Evolutionary conservation across 53 echinoderm and acorn worm species (phyloP), one percentile per base, ranked within the genome.

Genomic region (Glandiceps talaboti): DNA sequence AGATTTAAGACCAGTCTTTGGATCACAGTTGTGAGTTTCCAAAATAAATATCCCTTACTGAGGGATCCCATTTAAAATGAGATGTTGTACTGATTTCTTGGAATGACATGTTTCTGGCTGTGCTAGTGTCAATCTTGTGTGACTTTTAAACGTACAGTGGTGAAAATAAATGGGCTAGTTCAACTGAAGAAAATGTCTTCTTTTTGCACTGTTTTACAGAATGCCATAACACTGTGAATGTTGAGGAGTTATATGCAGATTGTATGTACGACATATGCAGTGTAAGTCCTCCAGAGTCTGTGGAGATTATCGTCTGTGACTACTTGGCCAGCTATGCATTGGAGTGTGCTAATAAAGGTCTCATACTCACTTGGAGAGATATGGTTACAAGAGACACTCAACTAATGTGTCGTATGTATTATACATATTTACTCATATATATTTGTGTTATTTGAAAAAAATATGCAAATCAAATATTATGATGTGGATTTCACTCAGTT

Each of bases 251-350:
- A 25, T 78, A 31, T 26, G 79, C 31, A 31, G 79, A 78, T 12
- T 78, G 79, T 31, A 78, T 31, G 32, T 78, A 78, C 28, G 79
- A 78, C 32, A 32, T 78, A 0, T 78, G 79, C 20, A 45, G 64
- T 20, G 20, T 6, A 12, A 20, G 20, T 12, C 6, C 6, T 20
- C 27, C 79, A 0, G 32, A 78, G 26, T 31, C 79, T 14, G 79
- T 31, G 27, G 79, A 31, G 6, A 32, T 20, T 0, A 78, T 78
- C 31, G 30, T 78, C 25, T 78, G 79, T 78, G 79, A 31, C 25
- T 31, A 28, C 32, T 26, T 78, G 26, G 79, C 79, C 31, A 27
- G 25, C 1, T 78, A 78, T 27, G 79, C 79, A 1, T 31, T 32
- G 27, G 79, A 31, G 0, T 78, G 79, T 26, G 79, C 79, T 26